A percentile compares a stretch with the other conserved stretches of the same genome.
These are phyloP conservation scores for Pristionchus exspectatus DNA, from an alignment of 2,888 invertebrate genomes.

Conservation along the genomic window DNA sequence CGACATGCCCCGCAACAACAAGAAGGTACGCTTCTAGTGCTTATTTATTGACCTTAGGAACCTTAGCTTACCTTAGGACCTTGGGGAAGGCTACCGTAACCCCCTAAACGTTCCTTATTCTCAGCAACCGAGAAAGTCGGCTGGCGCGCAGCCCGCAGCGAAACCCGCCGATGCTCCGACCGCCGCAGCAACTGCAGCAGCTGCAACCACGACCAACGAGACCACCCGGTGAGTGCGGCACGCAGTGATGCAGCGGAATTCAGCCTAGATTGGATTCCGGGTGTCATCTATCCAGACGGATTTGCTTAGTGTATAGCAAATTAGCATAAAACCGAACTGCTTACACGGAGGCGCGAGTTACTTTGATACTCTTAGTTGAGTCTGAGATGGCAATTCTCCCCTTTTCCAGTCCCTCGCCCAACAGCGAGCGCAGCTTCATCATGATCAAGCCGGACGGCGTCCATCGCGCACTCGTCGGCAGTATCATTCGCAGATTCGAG, in stretches of 20 bases:
- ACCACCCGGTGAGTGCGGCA: background rate
- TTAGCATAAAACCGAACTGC: no score
- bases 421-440: slow-evolving; percentile 91
- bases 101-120: background rate
- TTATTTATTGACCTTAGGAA: slow-evolving; percentile 51
- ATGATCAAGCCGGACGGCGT: slow-evolving; percentile 99
- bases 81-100: background rate
- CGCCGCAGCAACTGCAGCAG: slow-evolving; percentile 2
- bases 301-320: no score
- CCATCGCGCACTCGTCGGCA: slow-evolving; percentile 94
- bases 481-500: slow-evolving; percentile 95
- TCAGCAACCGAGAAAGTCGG: background rate
- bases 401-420: background rate
- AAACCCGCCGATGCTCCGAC: background rate
- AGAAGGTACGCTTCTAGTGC: slow-evolving; percentile 35
- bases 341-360: no score
- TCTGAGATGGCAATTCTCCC: no score
- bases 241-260: no score
- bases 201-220: background rate
- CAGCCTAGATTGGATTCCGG: no score
- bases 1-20: slow-evolving; percentile 53
- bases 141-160: background rate
- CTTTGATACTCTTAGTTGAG: no score
- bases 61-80: background rate
- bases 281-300: no score